phyloP scores from a whole-genome alignment of 2,888 invertebrate genomes.

The Calephelis perditalis region DNA sequence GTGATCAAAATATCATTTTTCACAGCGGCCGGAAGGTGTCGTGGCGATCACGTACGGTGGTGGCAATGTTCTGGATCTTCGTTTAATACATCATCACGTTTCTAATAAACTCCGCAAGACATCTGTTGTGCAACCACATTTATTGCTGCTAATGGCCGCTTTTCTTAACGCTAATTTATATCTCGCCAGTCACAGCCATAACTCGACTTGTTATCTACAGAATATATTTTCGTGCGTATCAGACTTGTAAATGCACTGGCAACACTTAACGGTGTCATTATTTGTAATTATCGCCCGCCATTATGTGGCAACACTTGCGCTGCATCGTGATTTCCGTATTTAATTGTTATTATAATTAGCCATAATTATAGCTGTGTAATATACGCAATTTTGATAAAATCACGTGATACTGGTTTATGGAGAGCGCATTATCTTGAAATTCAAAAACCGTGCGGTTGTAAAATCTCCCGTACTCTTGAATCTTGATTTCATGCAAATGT shows the following conservation, averaged over 20 bases:
- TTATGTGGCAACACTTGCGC: constrained; percentile 10
- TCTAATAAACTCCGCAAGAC: constrained; percentile 65
- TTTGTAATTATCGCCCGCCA: constrained; percentile 28
- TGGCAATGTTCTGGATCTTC: constrained; percentile 50
- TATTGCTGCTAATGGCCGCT: constrained; percentile 64
- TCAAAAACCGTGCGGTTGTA: too few species aligned
- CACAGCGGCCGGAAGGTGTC: constrained; percentile 74
- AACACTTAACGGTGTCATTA: constrained; percentile 29
- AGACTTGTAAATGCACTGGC: constrained; percentile 23
- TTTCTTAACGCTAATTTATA: constrained; percentile 61
- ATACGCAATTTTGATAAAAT: neutral
- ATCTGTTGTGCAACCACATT: constrained; percentile 71
- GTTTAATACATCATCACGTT: constrained; percentile 66
- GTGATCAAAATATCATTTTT: constrained; percentile 72
- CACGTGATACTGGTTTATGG: too few species aligned
- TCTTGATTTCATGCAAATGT: too few species aligned
- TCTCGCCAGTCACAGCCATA: constrained; percentile 33
- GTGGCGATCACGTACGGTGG: constrained; percentile 57
- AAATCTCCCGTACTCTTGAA: too few species aligned
- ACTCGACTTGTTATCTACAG: constrained; percentile 29
- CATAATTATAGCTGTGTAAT: constrained; percentile 1
- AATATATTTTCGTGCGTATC: constrained; percentile 31
- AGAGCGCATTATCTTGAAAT: too few species aligned
- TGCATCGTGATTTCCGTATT: constrained; percentile 16
- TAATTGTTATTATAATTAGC: constrained; percentile 14